Evolutionary conservation across 1,140 invertebrate genomes (phyloP).

Genomic region (Cyphomyrmex costatus): DNA sequence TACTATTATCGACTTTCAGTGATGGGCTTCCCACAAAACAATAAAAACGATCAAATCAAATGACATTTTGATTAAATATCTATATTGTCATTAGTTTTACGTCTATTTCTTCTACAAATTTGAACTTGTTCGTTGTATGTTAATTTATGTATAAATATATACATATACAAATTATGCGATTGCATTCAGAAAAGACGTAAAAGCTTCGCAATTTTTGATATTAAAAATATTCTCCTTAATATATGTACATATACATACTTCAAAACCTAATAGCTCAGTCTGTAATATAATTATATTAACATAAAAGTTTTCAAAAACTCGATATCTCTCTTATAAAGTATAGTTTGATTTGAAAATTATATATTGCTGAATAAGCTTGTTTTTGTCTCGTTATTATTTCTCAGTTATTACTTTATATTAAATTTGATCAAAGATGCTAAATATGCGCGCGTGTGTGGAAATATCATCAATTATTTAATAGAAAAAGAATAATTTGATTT

Average conservation of each 20-base stretch:
- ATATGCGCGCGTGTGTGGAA: background rate
- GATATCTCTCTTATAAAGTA: background rate
- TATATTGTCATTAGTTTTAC: conserved; percentile 44
- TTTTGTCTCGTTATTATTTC: conserved; percentile 1
- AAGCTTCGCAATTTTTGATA: conserved; percentile 23
- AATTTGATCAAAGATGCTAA: background rate
- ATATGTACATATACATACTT: conserved; percentile 34
- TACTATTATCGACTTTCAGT: conserved; percentile 13
- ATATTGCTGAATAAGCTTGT: background rate
- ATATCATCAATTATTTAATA: background rate
- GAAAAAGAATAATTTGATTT: conserved; percentile 12
- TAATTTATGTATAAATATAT: conserved; percentile 33
- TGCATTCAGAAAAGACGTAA: conserved; percentile 33
- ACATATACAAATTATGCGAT: conserved; percentile 34
- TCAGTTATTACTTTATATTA: background rate
- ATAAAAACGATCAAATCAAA: conserved; percentile 13
- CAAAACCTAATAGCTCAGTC: conserved; percentile 35
- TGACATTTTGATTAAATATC: conserved; percentile 29
- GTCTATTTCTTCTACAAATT: conserved; percentile 20
- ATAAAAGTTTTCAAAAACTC: conserved; percentile 33
- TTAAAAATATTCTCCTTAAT: conserved; percentile 24
- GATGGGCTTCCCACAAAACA: background rate
- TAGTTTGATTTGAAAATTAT: conserved; percentile 12
- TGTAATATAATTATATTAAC: conserved; percentile 40
- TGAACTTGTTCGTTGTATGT: conserved; percentile 57